Evolutionary conservation across 2,113 vertebrate genomes (phyloP).

Genomic region (Lynx canadensis): DNA sequence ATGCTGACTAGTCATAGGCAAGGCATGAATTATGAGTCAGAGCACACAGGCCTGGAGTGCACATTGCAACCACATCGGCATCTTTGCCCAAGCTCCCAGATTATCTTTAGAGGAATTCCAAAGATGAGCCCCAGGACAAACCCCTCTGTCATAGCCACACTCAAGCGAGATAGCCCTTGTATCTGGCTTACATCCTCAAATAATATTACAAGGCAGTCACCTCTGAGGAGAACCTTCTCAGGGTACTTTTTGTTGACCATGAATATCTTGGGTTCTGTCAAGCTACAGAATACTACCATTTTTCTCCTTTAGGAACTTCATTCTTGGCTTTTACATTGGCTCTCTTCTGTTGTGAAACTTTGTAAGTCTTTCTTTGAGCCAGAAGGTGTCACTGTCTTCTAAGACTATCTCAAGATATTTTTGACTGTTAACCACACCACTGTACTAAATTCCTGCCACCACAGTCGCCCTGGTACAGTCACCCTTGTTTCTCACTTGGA

Average conservation of each 20-base stretch:
- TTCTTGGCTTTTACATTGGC: constrained; percentile 29
- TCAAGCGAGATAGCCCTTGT: neutral
- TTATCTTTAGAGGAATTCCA: neutral
- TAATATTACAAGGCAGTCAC: neutral
- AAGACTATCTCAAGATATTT: constrained; percentile 11
- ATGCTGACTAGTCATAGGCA: neutral
- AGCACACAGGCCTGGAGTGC: neutral
- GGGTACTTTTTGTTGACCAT: neutral
- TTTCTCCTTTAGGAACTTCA: neutral
- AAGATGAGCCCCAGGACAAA: neutral
- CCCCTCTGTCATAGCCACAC: neutral
- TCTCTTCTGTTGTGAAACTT: constrained; percentile 35
- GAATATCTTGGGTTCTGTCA: neutral
- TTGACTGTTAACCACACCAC: neutral
- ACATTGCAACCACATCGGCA: neutral
- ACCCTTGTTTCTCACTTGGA: neutral
- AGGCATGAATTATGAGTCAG: neutral
- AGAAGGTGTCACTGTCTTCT: constrained; percentile 50
- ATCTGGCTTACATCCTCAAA: neutral
- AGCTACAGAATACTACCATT: neutral
- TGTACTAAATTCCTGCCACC: neutral
- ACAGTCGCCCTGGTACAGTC: neutral
- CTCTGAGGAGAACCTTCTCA: neutral
- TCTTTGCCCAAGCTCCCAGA: neutral
- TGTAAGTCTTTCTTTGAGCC: constrained; percentile 35